phyloP scores from a whole-genome alignment of 2,113 vertebrate genomes.

The Eonycteris spelaea region DNA sequence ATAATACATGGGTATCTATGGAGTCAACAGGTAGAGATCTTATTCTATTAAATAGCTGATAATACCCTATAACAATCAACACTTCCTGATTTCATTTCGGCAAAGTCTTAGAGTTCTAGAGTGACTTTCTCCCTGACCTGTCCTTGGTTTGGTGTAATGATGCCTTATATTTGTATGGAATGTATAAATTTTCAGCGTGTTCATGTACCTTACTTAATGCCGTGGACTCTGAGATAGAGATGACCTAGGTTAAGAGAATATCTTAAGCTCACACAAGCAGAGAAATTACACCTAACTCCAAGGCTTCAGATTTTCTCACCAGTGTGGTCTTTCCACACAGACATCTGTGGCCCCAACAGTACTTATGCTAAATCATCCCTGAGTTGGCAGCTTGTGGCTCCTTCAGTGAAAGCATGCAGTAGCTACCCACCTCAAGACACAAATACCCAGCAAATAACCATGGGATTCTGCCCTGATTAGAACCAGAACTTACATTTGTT shows the following conservation, averaged over 20 bases:
- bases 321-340: neutral
- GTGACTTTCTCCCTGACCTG: neutral
- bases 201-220: neutral
- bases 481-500: neutral
- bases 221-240: neutral
- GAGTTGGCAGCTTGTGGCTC: neutral
- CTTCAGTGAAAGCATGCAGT: neutral
- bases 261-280: neutral
- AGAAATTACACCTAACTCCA: neutral
- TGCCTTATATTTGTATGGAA: neutral
- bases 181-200: neutral
- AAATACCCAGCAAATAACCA: neutral
- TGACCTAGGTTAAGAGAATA: neutral
- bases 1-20: neutral
- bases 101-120: neutral
- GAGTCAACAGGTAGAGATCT: neutral
- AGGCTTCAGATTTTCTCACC: neutral
- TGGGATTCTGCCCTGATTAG: neutral
- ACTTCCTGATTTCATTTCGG: neutral
- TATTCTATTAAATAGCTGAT: neutral
- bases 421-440: neutral
- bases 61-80: neutral
- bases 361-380: neutral
- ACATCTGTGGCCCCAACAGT: rapidly evolving
- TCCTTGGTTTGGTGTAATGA: neutral